Conservation (phyloP, 2,888 invertebrate genomes). For the Philonicus albiceps region DNA sequence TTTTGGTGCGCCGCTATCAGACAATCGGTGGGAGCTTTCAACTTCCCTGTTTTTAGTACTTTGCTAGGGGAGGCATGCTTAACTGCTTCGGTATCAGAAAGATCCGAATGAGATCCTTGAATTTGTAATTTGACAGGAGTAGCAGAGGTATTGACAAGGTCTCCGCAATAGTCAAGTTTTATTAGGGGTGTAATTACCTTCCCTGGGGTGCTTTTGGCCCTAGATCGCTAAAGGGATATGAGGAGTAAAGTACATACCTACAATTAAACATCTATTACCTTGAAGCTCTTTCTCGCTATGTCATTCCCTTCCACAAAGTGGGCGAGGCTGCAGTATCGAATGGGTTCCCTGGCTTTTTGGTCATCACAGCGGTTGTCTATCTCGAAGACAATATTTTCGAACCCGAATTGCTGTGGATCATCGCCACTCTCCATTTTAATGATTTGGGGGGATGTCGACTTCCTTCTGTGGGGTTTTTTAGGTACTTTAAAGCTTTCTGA, state of each 20-base stretch:
- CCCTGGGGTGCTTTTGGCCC: slow-evolving; percentile 44
- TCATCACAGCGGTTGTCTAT: slow-evolving; percentile 65
- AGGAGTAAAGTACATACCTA: not conserved
- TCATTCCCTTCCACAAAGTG: slow-evolving; percentile 85
- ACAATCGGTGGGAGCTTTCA: slow-evolving; percentile 4
- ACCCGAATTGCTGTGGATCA: slow-evolving; percentile 69
- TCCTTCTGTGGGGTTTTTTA: slow-evolving; percentile 59
- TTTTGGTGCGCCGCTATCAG: slow-evolving; percentile 53
- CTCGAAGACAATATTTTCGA: slow-evolving; percentile 76
- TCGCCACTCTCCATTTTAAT: slow-evolving; percentile 63
- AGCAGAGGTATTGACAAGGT: slow-evolving; percentile 28
- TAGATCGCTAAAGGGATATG: not conserved
- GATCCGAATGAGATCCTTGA: slow-evolving; percentile 51
- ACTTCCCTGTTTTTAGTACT: slow-evolving; percentile 2
- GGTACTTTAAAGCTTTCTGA: slow-evolving; percentile 58
- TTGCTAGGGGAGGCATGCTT: slow-evolving; percentile 37
- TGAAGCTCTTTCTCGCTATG: slow-evolving; percentile 80
- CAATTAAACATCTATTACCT: slow-evolving; percentile 56
- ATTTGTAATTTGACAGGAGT: slow-evolving; percentile 45
- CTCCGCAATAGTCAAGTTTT: slow-evolving; percentile 20
- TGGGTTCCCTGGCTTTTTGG: slow-evolving; percentile 65
- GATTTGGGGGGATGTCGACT: slow-evolving; percentile 66
- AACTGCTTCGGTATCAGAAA: slow-evolving; percentile 49
- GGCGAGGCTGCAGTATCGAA: slow-evolving; percentile 80
- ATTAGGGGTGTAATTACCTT: slow-evolving; percentile 53